These are phyloP conservation scores for Genyomyrus donnyi DNA, from an alignment of 2,113 vertebrate species.

Conservation along the genomic window DNA sequence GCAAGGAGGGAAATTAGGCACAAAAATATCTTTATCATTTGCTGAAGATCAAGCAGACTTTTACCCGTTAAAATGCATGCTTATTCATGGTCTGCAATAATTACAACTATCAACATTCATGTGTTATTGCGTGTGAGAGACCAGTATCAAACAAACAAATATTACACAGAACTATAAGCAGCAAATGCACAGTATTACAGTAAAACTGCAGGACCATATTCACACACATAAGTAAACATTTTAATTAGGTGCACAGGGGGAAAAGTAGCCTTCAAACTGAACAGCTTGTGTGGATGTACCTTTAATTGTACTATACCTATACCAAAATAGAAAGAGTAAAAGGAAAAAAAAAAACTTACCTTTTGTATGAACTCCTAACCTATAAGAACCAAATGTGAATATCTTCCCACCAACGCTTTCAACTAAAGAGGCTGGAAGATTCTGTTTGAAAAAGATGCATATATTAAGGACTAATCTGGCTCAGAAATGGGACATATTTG, in stretches of 20 bases:
- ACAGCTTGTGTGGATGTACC: neutral
- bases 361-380: constrained; percentile 83
- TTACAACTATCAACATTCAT: neutral
- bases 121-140: neutral
- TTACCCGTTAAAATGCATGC: neutral
- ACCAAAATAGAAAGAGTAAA: neutral
- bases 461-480: neutral
- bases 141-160: neutral
- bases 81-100: neutral
- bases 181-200: neutral
- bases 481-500: neutral
- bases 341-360: constrained; percentile 51
- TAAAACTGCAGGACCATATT: neutral
- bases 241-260: neutral
- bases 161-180: neutral
- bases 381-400: constrained; percentile 85
- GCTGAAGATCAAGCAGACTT: neutral
- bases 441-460: constrained; percentile 50
- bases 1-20: neutral
- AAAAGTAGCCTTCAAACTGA: neutral
- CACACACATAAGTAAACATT: neutral
- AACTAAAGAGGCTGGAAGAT: constrained; percentile 76
- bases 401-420: constrained; percentile 84
- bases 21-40: neutral
- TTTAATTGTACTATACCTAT: neutral